Percentiles rank a stretch among this genome's conserved stretches.
Conservation (phyloP, 1,140 invertebrate species). For the Drosophila auraria region DNA sequence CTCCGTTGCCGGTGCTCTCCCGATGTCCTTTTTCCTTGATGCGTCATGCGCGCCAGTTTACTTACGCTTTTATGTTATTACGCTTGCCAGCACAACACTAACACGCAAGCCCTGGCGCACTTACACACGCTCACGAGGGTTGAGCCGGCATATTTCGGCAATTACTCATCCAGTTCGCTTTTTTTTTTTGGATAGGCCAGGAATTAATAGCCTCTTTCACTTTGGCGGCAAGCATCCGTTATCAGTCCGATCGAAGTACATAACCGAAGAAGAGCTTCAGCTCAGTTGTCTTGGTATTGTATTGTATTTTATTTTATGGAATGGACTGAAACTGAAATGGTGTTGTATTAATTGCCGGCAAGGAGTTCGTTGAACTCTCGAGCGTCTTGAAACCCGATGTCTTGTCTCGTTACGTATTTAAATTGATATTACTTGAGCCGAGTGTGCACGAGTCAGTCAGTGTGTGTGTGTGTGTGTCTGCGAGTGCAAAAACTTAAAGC, state of each 20-base stretch:
- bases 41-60: constrained; percentile 77
- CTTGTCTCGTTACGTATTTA: constrained; percentile 55
- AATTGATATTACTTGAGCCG: constrained; percentile 37
- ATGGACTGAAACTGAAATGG: constrained; percentile 24
- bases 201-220: constrained; percentile 50
- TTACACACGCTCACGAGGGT: constrained; percentile 13
- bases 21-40: constrained; percentile 70
- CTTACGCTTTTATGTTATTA: constrained; percentile 68
- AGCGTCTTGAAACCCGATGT: constrained; percentile 51
- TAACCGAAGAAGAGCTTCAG: constrained; percentile 29
- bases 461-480: not conserved
- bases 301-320: constrained; percentile 20
- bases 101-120: constrained; percentile 23
- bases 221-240: constrained; percentile 32
- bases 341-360: constrained; percentile 39
- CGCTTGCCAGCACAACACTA: constrained; percentile 4
- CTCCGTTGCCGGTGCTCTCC: constrained; percentile 5
- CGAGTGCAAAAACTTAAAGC: constrained; percentile 25
- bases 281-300: constrained; percentile 24
- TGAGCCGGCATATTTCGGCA: constrained; percentile 58
- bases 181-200: constrained; percentile 41
- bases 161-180: constrained; percentile 66
- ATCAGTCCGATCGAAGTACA: constrained; percentile 50
- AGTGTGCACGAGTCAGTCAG: constrained; percentile 6
- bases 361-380: constrained; percentile 49